phyloP scores from a whole-genome alignment of 2,888 invertebrate genomes.

The Macaria notata region DNA sequence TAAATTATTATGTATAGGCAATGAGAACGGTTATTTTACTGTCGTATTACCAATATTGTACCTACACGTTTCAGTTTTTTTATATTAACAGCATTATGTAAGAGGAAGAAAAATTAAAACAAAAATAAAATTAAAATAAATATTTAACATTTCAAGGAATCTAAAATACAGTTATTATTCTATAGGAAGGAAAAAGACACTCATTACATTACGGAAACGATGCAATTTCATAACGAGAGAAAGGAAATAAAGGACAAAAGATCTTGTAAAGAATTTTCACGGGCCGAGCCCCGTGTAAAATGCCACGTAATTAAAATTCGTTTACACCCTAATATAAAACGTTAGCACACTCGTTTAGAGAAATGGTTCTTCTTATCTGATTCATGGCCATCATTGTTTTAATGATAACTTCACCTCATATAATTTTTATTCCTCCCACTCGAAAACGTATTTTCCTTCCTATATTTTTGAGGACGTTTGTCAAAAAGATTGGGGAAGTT shows the following conservation, averaged over 20 bases:
- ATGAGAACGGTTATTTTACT: too few relatives aligned
- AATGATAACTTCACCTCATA: slow-evolving; percentile 58
- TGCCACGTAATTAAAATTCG: slow-evolving; percentile 20
- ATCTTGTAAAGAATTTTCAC: slow-evolving; percentile 20
- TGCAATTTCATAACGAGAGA: slow-evolving; percentile 20
- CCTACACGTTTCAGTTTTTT: too few relatives aligned
- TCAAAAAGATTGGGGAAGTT: slow-evolving; percentile 56
- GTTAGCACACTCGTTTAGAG: slow-evolving; percentile 52
- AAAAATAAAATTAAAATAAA: too few relatives aligned
- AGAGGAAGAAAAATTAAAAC: too few relatives aligned
- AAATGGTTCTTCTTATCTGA: slow-evolving; percentile 59
- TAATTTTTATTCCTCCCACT: slow-evolving; percentile 50
- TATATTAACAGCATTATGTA: too few relatives aligned
- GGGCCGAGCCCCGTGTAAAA: slow-evolving; percentile 14
- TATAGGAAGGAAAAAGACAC: slow-evolving; percentile 9
- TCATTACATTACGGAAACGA: slow-evolving; percentile 19
- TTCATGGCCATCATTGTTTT: slow-evolving; percentile 62
- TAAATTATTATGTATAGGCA: too few relatives aligned
- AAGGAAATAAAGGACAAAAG: slow-evolving; percentile 24
- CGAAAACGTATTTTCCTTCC: slow-evolving; percentile 56
- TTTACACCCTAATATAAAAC: slow-evolving; percentile 43
- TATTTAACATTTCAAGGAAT: not conserved
- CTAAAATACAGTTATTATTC: slow-evolving; percentile 11
- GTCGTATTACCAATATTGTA: too few relatives aligned
- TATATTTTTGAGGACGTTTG: slow-evolving; percentile 58